These are phyloP conservation scores for Nycteola revayana DNA, from an alignment of 2,888 invertebrate species.

Conservation along the genomic window DNA sequence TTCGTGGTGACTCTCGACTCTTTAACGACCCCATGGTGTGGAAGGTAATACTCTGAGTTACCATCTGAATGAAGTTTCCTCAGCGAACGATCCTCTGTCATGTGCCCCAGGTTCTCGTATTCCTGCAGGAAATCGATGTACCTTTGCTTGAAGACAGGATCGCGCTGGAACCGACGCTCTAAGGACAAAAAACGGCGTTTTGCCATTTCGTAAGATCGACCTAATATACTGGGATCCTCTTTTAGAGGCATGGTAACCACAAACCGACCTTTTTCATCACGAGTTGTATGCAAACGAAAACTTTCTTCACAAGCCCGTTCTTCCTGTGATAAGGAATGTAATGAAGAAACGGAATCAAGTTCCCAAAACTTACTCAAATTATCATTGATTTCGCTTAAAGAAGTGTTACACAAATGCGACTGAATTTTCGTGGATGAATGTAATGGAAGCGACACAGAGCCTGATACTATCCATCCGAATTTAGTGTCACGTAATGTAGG, in stretches of 20 bases:
- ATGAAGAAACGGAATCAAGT: conserved; percentile 16
- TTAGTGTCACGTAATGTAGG: conserved; percentile 20
- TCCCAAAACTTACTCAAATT: conserved; percentile 23
- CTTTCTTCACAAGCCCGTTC: conserved; percentile 21
- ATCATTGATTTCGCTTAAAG: neutral
- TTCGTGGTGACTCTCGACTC: conserved; percentile 20
- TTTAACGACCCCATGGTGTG: conserved; percentile 29
- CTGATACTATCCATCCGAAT: conserved; percentile 30
- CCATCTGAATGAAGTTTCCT: neutral
- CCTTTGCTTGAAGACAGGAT: conserved; percentile 6
- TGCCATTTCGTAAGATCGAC: conserved; percentile 24
- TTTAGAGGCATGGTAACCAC: conserved; percentile 25
- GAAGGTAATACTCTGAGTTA: conserved; percentile 18
- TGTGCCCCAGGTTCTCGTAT: conserved; percentile 8
- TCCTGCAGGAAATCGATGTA: conserved; percentile 6
- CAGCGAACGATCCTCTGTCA: conserved; percentile 1
- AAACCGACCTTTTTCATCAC: conserved; percentile 19
- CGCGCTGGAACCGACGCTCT: conserved; percentile 7
- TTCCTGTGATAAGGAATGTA: conserved; percentile 10
- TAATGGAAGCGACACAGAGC: conserved; percentile 1
- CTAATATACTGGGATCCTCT: conserved; percentile 12
- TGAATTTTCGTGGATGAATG: neutral
- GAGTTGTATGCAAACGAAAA: conserved; percentile 14
- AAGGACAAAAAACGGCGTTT: conserved; percentile 20
- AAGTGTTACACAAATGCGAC: conserved; percentile 6